Base-by-base conservation (phyloP, 2,797 vertebrate genomes). In the Chaunax sp. region DNA sequence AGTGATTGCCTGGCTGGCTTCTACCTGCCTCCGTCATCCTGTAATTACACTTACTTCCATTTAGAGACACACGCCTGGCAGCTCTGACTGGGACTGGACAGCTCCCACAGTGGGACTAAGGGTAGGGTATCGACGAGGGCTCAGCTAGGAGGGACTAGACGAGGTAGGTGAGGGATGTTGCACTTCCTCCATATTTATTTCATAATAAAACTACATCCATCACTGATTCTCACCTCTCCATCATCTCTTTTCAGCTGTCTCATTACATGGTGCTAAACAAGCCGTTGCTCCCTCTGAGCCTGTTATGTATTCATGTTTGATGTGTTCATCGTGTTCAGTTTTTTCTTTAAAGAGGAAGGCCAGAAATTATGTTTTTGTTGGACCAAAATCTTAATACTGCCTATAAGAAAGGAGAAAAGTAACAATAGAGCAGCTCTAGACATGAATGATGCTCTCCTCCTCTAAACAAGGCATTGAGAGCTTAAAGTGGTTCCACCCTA, bases 31-130 rank as follows among this genome's bases (percentile, higher is more conserved):
- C 76, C 80, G 73, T 83, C 89, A 82, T 82, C 69, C 80, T 84
- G 86, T 93, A 93, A 94, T 94, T 93, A 92, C 89, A 82, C 81
- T 85, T 88, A 83, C 84, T 88, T 88, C 89, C 82, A 89, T 91
- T 93, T 92, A 89, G 80, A 90, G 78, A 84, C 72, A 72, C 81
- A 64, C 78, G 77, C 82, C 75, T 38, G 38, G 77, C 79, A 87
- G 87, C 80, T 83, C 72, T 72, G 84, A 82, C 67, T 77, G 80
- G 77, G 68, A 72, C 19, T 63, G 20, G 59, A 74, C 72, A 46
- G 79, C 73, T 77, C 68, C 79, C 55, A 58, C 63, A 56, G 38
- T 68, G 77, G 73, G 60, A 80, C 65, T 46, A 2, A 22, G 44
- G 52, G 66, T 23, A 12, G 50, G 60, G 65, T 55, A 67, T 49